phyloP scores from a whole-genome alignment of 2,888 invertebrate genomes.

The Dioctria rufipes region DNA sequence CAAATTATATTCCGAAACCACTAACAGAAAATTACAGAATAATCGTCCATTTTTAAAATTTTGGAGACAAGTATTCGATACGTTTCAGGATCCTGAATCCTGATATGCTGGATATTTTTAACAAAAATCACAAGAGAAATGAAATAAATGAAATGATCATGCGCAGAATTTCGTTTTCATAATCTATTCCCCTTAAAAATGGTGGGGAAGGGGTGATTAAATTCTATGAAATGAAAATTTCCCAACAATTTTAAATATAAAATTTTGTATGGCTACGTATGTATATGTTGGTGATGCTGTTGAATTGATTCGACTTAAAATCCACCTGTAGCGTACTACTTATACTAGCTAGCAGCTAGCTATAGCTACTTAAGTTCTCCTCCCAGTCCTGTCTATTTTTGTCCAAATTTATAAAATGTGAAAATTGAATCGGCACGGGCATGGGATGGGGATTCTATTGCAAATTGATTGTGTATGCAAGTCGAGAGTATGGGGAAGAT shows the following conservation, averaged over 20 bases:
- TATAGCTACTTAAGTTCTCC: not conserved
- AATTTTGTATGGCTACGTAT: not conserved
- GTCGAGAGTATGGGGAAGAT: not conserved
- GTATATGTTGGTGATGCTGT: not conserved
- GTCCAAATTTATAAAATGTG: slow-evolving; percentile 7
- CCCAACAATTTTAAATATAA: slow-evolving; percentile 24
- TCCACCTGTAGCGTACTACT: slow-evolving; percentile 9
- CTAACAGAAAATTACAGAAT: too few species aligned
- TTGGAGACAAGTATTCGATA: too few species aligned
- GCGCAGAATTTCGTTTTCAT: slow-evolving; percentile 2
- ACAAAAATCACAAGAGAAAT: too few species aligned
- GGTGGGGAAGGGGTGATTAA: not conserved
- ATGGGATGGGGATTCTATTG: too few species aligned
- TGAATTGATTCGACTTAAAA: too few species aligned
- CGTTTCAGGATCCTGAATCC: too few species aligned
- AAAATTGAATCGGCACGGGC: not conserved
- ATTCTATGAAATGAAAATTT: slow-evolving; percentile 9
- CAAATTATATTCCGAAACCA: too few species aligned
- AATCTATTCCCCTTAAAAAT: slow-evolving; percentile 15
- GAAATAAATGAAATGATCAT: not conserved
- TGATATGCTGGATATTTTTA: too few species aligned
- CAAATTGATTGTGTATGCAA: too few species aligned
- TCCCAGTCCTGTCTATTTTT: slow-evolving; percentile 36
- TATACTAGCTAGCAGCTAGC: too few species aligned
- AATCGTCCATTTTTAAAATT: too few species aligned